These are phyloP conservation scores for Ibidorhyncha struthersii DNA, from an alignment of 2,113 vertebrate genomes.

Conservation along the genomic window DNA sequence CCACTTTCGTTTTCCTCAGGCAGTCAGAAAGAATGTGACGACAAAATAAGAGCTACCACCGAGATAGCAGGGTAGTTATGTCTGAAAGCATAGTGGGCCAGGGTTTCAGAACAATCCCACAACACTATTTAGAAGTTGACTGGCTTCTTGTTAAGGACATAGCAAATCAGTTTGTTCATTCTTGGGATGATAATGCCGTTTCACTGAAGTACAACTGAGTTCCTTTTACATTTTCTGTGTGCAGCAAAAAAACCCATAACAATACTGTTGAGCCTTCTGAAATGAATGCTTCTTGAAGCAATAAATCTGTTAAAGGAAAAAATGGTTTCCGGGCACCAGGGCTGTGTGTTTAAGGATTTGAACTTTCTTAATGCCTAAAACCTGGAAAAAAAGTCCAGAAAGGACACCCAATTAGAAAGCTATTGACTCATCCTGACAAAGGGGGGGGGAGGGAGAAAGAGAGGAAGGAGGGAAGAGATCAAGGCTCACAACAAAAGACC, in stretches of 20 bases:
- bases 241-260: constrained; percentile 2
- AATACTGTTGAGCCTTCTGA: constrained; percentile 52
- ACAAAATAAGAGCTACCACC: constrained; percentile 16
- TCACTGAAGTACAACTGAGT: constrained; percentile 54
- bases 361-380: constrained; percentile 52
- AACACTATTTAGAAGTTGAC: constrained; percentile 60
- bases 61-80: constrained; percentile 38
- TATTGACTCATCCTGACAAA: constrained; percentile 41
- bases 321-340: constrained; percentile 25
- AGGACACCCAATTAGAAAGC: constrained; percentile 61
- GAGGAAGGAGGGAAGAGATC: constrained; percentile 62
- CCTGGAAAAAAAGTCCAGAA: constrained; percentile 54
- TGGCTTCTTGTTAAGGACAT: constrained; percentile 47
- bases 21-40: neutral
- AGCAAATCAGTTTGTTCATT: constrained; percentile 57
- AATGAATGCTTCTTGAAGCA: constrained; percentile 56
- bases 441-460: neutral
- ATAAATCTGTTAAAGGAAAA: constrained; percentile 45
- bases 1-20: neutral
- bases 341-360: constrained; percentile 43
- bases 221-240: constrained; percentile 45
- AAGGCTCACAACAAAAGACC: constrained; percentile 61
- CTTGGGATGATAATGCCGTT: constrained; percentile 31
- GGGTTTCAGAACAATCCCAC: constrained; percentile 16
- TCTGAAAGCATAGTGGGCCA: neutral